Conservation (phyloP, 2,797 vertebrate genomes). For the Microctenopoma steveboyesi region DNA sequence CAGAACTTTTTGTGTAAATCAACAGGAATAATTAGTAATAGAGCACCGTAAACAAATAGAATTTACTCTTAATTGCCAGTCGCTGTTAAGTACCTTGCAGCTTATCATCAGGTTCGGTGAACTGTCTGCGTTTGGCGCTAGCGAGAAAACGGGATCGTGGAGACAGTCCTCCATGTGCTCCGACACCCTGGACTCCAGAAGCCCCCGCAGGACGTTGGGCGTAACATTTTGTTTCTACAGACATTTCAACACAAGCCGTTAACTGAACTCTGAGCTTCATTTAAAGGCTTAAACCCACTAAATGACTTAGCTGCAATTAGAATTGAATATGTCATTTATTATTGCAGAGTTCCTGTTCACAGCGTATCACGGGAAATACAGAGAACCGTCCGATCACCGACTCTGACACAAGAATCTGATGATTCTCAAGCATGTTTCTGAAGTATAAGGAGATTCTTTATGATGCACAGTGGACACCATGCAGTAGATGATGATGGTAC, state of each 20-base stretch:
- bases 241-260: neutral
- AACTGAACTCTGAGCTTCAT: no score
- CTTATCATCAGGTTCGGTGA: constrained; percentile 87
- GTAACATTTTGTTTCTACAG: constrained; percentile 80
- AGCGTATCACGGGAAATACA: neutral
- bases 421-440: neutral
- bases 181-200: constrained; percentile 83
- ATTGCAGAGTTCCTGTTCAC: neutral
- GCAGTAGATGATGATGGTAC: neutral
- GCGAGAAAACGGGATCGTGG: constrained; percentile 86
- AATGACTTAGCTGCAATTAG: no score
- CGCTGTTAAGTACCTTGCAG: constrained; percentile 81
- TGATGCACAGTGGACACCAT: neutral
- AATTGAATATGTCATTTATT: no score
- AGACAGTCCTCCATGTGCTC: constrained; percentile 87
- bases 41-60: no score
- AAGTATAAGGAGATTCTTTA: neutral
- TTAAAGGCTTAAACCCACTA: no score
- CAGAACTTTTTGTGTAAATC: no score
- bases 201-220: constrained; percentile 75
- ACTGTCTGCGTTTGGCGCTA: constrained; percentile 79
- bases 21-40: no score
- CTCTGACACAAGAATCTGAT: neutral
- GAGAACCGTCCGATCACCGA: neutral
- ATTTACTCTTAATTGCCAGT: no score